A percentile compares a stretch with the other conserved stretches of the same genome.
Conservation (phyloP, 2,113 vertebrate species). For the Monopterus albus region DNA sequence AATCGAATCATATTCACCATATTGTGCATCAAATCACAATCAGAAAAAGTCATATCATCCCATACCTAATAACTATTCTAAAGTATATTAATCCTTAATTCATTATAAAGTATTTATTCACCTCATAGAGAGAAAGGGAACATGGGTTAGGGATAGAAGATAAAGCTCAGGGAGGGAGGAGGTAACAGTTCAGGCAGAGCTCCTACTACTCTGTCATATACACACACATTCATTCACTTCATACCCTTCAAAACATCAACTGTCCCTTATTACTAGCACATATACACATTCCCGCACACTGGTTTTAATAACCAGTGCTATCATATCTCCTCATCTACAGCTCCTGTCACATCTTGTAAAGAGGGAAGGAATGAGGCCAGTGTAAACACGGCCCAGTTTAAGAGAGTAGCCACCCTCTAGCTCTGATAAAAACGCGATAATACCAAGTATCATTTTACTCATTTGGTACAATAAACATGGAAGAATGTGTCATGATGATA, state of each 20-base stretch:
- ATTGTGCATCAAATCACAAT: too few species aligned
- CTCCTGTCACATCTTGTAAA: conserved; percentile 32
- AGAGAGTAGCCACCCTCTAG: conserved; percentile 6
- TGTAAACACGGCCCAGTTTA: conserved; percentile 19
- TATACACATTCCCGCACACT: neutral
- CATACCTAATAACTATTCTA: too few species aligned
- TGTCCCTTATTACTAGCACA: neutral
- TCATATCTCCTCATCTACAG: conserved; percentile 19
- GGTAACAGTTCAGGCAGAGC: too few species aligned
- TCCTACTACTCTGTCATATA: neutral
- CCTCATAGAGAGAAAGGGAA: too few species aligned
- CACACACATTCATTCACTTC: conserved; percentile 8
- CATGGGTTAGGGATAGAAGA: too few species aligned
- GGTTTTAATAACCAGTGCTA: conserved; percentile 16
- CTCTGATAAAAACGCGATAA: conserved; percentile 41
- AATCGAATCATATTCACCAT: too few species aligned
- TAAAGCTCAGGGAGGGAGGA: too few species aligned
- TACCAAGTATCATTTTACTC: conserved; percentile 30
- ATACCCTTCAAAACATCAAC: neutral
- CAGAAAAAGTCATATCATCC: too few species aligned
- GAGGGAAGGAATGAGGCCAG: conserved; percentile 28
- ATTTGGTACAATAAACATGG: neutral
- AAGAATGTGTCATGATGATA: neutral
- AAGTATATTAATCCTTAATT: too few species aligned
- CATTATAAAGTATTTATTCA: too few species aligned